These are phyloP conservation scores for Campoplex nolae DNA, from an alignment of 2,888 invertebrate genomes.

Conservation along the genomic window DNA sequence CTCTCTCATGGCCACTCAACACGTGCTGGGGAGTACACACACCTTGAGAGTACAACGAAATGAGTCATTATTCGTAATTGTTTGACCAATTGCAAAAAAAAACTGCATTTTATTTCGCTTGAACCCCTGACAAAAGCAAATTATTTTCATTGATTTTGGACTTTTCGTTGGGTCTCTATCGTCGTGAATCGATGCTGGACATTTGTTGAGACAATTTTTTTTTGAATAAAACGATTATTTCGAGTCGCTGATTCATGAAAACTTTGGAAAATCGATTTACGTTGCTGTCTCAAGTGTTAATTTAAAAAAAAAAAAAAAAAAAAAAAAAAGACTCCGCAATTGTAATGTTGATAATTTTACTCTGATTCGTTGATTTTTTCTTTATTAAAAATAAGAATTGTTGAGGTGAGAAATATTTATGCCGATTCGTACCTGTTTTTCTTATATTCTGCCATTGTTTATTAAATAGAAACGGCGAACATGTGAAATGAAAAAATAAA, in stretches of 20 bases:
- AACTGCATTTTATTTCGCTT: neutral
- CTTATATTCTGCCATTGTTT: neutral
- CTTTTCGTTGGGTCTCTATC: neutral
- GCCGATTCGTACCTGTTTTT: neutral
- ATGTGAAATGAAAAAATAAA: neutral
- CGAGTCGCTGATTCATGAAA: neutral
- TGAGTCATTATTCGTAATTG: slow-evolving; percentile 2
- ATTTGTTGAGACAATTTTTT: neutral
- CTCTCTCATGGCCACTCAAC: slow-evolving; percentile 1
- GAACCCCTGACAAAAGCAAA: neutral
- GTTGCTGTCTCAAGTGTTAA: neutral
- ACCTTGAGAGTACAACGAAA: neutral
- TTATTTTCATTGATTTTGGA: neutral
- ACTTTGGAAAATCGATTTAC: neutral
- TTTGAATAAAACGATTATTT: neutral
- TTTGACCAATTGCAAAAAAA: neutral
- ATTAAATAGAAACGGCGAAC: slow-evolving; percentile 1
- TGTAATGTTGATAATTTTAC: neutral
- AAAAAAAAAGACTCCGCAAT: neutral
- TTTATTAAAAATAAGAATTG: neutral
- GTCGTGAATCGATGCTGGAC: neutral
- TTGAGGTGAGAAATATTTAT: neutral
- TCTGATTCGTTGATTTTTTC: neutral
- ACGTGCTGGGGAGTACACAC: neutral
- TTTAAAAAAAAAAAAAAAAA: neutral